Base-by-base conservation (phyloP, 2,888 invertebrate genomes). In the Xestia xanthographa region DNA sequence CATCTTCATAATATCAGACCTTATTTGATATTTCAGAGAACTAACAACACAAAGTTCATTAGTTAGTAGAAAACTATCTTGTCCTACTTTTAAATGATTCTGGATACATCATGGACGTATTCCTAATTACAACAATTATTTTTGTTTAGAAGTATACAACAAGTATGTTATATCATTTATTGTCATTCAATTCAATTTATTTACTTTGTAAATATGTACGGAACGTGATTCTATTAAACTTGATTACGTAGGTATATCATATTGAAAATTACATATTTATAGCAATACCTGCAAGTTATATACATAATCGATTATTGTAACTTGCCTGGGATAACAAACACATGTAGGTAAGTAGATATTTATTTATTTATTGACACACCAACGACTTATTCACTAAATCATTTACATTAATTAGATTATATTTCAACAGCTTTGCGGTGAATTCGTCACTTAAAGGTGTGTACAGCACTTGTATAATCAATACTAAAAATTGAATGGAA, bases 211-310 rank as follows among this genome's bases (percentile, higher is more conserved):
- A 5, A 6, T 50, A 26, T 48, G 22, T 41, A 41, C 34, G 5
- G 11, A 50, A 66, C 48, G 20, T n/a, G 14, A 34, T 26, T n/a
- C 0, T 29, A 58, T 34, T 22, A 48, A 3, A 29, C 65, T 41
- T 20, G 1, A 26, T n/a, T 17, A 63, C 9, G 9, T 38, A n/a
- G n/a, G n/a, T n/a, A 41, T 34, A 76, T 38, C 4, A n/a, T 26
- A 72, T 41, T 14, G n/a, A 74, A 48, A 58, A 58, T 20, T 8
- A 48, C 26, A 76, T 66, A 29, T 65, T 41, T 66, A 74, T 62
- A 74, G 29, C n/a, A n/a, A n/a, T n/a, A 58, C 29, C n/a, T 50
- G 26, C 43, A 20, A 34, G 5, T 26, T 41, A 11, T 29, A 17
- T 20, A 12, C 9, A 17, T 75, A 38, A 76, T 56, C 22, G n/a